A percentile compares a stretch with the other conserved stretches of the same genome.
Evolutionary conservation across 2,113 vertebrate genomes (phyloP).

Genomic region (Tragelaphus strepsiceros): DNA sequence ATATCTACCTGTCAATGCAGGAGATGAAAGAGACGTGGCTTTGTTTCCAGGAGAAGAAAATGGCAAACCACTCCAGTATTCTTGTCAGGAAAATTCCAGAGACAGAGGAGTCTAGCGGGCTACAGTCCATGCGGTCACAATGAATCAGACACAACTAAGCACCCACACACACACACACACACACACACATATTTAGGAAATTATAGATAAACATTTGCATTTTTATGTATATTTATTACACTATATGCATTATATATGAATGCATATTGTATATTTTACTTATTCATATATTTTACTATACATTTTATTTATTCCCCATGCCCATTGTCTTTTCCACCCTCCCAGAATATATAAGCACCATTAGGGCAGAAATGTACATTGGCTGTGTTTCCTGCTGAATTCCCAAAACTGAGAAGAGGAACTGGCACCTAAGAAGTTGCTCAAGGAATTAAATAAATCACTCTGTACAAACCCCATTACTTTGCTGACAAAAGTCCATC

Average conservation of each 20-base stretch:
- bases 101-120: background rate
- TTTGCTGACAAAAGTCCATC: background rate
- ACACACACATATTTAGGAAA: background rate
- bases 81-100: background rate
- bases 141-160: background rate
- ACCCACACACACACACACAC: background rate
- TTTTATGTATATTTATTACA: background rate
- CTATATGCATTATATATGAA: no score
- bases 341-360: background rate
- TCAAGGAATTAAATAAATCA: background rate
- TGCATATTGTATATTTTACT: background rate
- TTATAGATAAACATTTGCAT: background rate
- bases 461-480: accelerated
- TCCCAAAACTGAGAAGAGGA: background rate
- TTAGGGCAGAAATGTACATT: background rate
- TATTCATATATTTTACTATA: background rate
- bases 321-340: background rate
- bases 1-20: background rate
- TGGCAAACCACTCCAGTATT: background rate
- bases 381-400: background rate
- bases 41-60: background rate
- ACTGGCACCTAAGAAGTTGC: no score
- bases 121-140: background rate
- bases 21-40: background rate
- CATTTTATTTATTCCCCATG: background rate